Base-by-base conservation (phyloP, 2,888 invertebrate species). In the Synergus gifuensis region DNA sequence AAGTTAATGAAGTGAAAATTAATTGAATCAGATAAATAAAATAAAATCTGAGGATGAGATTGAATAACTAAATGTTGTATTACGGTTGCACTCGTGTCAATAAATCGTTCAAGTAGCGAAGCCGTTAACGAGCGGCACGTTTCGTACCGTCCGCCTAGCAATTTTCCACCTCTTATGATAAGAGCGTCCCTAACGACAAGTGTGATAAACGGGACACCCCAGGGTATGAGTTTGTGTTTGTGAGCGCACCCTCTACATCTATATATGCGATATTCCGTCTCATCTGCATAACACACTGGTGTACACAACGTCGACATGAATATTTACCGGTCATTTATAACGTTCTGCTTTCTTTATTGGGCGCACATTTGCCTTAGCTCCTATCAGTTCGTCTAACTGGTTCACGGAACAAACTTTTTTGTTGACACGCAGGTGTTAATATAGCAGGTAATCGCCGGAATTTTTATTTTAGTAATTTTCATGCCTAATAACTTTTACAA, bases 271-370 rank as follows among this genome's bases (percentile, higher is more conserved):
- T 84, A 85, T 81, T 82, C 80, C 78, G 77, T 22, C 81, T 88
- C 87, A 87, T 87, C 88, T 87, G 88, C 88, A 87, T 87, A 87
- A 73, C 73, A 88, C 88, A 87, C 83, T 83, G 85, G 82, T 83
- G 81, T 85, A 85, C 88, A 86, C 85, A 86, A 83, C 85, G 87
- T 88, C 88, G 87, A 88, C 88, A 88, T 88, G 88, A 87, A 87
- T 87, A 87, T 88, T 87, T 87, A 88, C 86, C 88, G 87, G 87
- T 86, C 87, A 84, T 85, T 88, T 84, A 87, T 87, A 83, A 87
- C 77, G 83, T 84, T 84, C 84, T 82, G 83, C 77, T 77, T 62
- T 80, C 76, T 76, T 67, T 81, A 73, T 73, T 73, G 73, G 73
- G 36, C 36, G 73, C 49, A 73, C 36, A 73, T 36, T 36, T 73